A percentile compares a stretch with the other conserved stretches of the same genome.
Conservation (phyloP, 92 coral and sea anemone species). For the Parazoanthus swiftii region DNA sequence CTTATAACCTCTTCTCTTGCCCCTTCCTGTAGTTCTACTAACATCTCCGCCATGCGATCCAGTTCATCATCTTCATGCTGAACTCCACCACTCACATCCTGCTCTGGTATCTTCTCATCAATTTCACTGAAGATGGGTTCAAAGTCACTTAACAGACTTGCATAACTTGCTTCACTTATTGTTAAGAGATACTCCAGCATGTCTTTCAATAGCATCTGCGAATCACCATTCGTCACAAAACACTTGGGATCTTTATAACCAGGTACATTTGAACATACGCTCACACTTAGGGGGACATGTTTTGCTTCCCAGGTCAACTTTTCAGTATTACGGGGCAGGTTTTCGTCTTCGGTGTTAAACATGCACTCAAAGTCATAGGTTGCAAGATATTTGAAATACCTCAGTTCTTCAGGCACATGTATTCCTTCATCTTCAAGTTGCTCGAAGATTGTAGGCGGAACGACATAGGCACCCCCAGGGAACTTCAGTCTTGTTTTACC, state of each 20-base stretch:
- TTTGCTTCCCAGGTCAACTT: constrained; percentile 49
- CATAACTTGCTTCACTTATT: constrained; percentile 32
- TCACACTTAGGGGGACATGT: constrained; percentile 49
- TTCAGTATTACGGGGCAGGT: constrained; percentile 9
- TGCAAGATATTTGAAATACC: constrained; percentile 1
- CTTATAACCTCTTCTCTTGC: not conserved
- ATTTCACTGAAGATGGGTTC: not conserved
- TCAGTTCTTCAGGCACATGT: constrained; percentile 33
- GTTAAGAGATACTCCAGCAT: constrained; percentile 1
- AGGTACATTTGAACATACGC: constrained; percentile 45
- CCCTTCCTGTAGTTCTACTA: not conserved
- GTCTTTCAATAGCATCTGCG: constrained; percentile 1
- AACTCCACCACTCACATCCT: too few relatives aligned
- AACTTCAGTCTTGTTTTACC: constrained; percentile 46
- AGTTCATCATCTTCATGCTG: not conserved
- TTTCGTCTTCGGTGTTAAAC: not conserved
- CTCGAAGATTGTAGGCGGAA: constrained; percentile 39
- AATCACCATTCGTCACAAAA: constrained; percentile 20
- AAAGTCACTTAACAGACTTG: not conserved
- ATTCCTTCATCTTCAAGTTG: constrained; percentile 49
- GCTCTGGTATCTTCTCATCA: not conserved
- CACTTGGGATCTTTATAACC: not conserved
- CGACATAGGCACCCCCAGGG: constrained; percentile 48
- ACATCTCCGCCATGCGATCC: not conserved
- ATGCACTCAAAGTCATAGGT: constrained; percentile 48